These are phyloP conservation scores for Pseudopipra pipra DNA, from an alignment of 2,113 vertebrate species.

Conservation along the genomic window DNA sequence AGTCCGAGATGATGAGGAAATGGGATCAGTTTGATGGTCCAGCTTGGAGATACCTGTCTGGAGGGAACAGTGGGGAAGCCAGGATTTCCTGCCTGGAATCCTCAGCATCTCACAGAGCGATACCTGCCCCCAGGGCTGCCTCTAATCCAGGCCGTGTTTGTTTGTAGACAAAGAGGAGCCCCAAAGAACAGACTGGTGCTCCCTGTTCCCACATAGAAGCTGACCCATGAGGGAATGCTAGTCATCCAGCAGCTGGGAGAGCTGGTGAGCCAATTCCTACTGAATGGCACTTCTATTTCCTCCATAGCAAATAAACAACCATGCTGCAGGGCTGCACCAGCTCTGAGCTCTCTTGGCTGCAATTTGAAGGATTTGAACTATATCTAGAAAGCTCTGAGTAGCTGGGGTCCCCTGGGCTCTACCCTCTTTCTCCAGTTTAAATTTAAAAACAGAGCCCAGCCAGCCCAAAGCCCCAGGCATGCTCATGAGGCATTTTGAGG, in stretches of 20 bases:
- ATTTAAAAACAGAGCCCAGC: conserved; percentile 11
- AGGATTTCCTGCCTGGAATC: not conserved
- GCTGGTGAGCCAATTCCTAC: conserved; percentile 45
- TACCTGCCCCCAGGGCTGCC: not conserved
- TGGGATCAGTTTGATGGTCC: not conserved
- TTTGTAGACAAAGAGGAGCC: not conserved
- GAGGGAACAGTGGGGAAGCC: not conserved
- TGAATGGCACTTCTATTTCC: conserved; percentile 66
- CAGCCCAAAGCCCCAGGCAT: not conserved
- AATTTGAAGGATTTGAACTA: not conserved
- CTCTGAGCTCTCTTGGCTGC: not conserved
- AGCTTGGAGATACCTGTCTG: not conserved
- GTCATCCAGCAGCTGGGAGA: conserved; percentile 53
- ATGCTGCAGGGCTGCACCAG: not conserved
- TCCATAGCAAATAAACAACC: conserved; percentile 37
- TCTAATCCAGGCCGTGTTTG: fast-evolving
- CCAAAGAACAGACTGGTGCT: not conserved
- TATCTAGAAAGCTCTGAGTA: conserved; percentile 23
- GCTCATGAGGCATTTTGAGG: not conserved
- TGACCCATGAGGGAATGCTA: not conserved
- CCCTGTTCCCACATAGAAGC: conserved; percentile 9
- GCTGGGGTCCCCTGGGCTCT: conserved; percentile 42
- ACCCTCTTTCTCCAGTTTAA: conserved; percentile 11
- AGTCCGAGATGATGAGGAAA: not conserved
- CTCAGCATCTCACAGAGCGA: not conserved